A percentile compares a stretch with the other conserved stretches of the same genome.
These are phyloP conservation scores for Clarias batrachus DNA, from an alignment of 2,113 vertebrate species.

Conservation along the genomic window DNA sequence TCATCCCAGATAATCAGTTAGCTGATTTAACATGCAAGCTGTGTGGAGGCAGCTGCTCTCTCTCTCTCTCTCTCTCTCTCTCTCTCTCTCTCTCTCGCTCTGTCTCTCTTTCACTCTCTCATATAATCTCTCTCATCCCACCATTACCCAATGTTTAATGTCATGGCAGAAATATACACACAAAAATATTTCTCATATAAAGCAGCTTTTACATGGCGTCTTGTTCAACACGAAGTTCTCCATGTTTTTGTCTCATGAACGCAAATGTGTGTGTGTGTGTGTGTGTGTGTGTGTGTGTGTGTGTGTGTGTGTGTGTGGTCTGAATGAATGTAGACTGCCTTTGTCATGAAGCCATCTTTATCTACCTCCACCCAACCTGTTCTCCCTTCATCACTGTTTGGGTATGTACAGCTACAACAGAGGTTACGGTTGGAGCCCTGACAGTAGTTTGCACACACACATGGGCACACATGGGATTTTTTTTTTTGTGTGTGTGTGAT, in stretches of 20 bases:
- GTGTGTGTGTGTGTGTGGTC: not conserved
- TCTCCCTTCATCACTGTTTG: not conserved
- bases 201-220: not conserved
- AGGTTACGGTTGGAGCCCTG: not conserved
- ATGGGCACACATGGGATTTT: not conserved
- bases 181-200: not conserved
- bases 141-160: conserved; percentile 15
- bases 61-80: not conserved
- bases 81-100: not conserved
- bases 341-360: not conserved
- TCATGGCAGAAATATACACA: conserved; percentile 30
- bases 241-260: not conserved
- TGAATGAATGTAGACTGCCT: not conserved
- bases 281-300: no score
- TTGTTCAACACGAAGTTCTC: not conserved
- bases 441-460: not conserved
- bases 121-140: no score
- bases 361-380: not conserved
- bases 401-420: not conserved
- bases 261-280: not conserved
- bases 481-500: not conserved
- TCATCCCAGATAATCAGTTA: conserved; percentile 58
- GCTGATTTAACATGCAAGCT: conserved; percentile 50
- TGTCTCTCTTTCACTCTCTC: not conserved
- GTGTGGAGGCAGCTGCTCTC: conserved; percentile 40